phyloP scores from a whole-genome alignment of 2,113 vertebrate genomes.

The Lanius ludovicianus region DNA sequence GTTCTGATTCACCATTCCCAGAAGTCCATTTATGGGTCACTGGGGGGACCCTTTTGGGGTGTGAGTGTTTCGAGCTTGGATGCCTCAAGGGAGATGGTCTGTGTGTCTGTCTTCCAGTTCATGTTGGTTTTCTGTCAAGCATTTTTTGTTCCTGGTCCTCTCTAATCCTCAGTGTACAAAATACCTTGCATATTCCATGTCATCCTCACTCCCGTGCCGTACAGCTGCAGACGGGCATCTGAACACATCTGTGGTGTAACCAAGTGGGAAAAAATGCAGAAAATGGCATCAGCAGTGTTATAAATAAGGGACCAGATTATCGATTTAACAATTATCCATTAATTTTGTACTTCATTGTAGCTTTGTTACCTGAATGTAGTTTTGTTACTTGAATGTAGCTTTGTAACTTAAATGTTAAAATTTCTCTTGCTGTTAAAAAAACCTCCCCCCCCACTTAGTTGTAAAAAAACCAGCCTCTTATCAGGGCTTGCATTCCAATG shows the following conservation, averaged over 20 bases:
- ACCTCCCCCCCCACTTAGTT: too few species aligned
- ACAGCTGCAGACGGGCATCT: background rate
- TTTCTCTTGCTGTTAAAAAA: too few species aligned
- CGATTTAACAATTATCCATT: too few species aligned
- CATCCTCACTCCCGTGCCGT: background rate
- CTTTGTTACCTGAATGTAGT: too few species aligned
- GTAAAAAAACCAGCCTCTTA: too few species aligned
- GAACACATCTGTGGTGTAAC: background rate
- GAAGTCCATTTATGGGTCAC: background rate
- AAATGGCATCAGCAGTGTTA: background rate
- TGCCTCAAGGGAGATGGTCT: background rate
- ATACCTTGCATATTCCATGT: background rate
- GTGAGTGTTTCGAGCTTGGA: rapidly evolving
- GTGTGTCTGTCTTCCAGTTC: background rate
- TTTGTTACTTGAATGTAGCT: too few species aligned
- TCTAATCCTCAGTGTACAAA: background rate
- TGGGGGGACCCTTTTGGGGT: background rate
- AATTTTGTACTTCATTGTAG: too few species aligned
- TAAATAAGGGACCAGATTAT: too few species aligned
- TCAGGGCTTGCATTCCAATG: too few species aligned
- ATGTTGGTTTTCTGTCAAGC: background rate
- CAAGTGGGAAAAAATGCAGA: background rate
- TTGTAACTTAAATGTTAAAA: too few species aligned
- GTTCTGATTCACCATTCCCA: background rate
- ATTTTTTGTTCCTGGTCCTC: background rate